A percentile compares a stretch with the other conserved stretches of the same genome.
Evolutionary conservation across 2,113 vertebrate genomes (phyloP).

Genomic region (Trematocara stigmaticum): DNA sequence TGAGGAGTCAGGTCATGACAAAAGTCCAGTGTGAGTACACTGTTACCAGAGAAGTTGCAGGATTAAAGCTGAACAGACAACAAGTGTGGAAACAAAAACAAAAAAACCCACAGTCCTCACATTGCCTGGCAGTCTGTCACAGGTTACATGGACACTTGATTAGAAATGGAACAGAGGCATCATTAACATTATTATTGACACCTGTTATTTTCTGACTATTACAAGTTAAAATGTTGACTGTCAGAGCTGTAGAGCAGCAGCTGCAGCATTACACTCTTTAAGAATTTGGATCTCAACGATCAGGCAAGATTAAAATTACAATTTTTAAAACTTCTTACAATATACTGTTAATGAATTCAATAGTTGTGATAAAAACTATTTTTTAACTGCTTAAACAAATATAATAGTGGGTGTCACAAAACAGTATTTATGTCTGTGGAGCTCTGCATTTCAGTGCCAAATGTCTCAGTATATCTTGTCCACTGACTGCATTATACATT

Average conservation of each 20-base stretch:
- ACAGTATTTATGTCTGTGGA: neutral
- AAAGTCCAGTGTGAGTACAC: neutral
- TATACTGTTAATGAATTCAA: neutral
- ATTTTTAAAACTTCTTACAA: neutral
- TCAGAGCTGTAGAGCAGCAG: neutral
- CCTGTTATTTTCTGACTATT: neutral
- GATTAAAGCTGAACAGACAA: neutral
- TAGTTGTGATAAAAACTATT: neutral
- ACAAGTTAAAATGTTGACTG: neutral
- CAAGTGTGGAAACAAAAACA: neutral
- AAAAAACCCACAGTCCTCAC: rapidly evolving
- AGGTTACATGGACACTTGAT: neutral
- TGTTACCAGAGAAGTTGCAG: neutral
- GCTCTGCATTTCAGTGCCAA: neutral
- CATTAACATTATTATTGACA: neutral
- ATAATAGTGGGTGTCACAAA: neutral
- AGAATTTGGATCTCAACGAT: neutral
- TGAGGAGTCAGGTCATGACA: neutral
- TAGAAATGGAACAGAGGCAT: neutral
- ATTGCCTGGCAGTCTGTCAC: neutral
- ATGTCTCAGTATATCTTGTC: neutral
- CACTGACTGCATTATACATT: neutral
- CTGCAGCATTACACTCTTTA: neutral
- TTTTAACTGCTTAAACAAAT: neutral
- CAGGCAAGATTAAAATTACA: neutral